Evolutionary conservation across 2,888 invertebrate genomes (phyloP).

Genomic region (Phymatocera aterrima): DNA sequence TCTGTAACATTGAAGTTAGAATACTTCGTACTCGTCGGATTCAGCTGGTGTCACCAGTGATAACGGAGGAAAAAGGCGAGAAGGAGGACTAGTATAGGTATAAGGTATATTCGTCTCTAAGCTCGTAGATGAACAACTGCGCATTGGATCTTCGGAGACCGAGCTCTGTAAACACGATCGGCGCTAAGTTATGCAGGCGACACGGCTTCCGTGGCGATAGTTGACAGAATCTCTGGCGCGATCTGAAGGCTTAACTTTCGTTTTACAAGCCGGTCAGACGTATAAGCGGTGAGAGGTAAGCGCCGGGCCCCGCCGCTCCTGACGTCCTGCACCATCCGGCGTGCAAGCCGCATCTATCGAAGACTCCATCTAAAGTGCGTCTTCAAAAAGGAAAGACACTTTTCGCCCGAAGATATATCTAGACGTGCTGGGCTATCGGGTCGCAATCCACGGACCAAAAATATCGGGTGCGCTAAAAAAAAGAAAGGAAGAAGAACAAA

Average conservation of each 20-base stretch:
- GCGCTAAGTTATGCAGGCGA: slow-evolving; percentile 52
- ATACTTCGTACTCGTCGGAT: neutral
- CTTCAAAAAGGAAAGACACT: slow-evolving; percentile 50
- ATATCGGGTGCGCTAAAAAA: slow-evolving; percentile 45
- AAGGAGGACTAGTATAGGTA: too few relatives aligned
- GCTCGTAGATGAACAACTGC: slow-evolving; percentile 32
- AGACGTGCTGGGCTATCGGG: slow-evolving; percentile 48
- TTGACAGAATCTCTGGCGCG: slow-evolving; percentile 64
- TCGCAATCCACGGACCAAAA: slow-evolving; percentile 46
- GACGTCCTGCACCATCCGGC: slow-evolving; percentile 42
- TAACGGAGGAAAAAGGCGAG: neutral
- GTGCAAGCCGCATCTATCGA: slow-evolving; percentile 59
- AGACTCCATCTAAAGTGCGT: slow-evolving; percentile 64
- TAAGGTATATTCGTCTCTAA: slow-evolving; percentile 9
- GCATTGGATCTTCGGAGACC: slow-evolving; percentile 27
- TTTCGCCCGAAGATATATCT: slow-evolving; percentile 48
- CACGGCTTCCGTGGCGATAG: slow-evolving; percentile 62
- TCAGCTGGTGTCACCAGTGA: neutral
- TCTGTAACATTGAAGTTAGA: neutral
- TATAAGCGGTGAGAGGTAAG: slow-evolving; percentile 45
- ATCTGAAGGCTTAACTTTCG: slow-evolving; percentile 59
- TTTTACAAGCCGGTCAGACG: slow-evolving; percentile 52
- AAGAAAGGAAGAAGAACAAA: slow-evolving; percentile 21
- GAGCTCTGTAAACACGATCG: slow-evolving; percentile 44
- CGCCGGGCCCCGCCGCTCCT: slow-evolving; percentile 39